Evolutionary conservation across 1,140 invertebrate genomes (phyloP), one percentile per base, ranked within the genome.

Genomic region (Rhynchophorus ferrugineus): DNA sequence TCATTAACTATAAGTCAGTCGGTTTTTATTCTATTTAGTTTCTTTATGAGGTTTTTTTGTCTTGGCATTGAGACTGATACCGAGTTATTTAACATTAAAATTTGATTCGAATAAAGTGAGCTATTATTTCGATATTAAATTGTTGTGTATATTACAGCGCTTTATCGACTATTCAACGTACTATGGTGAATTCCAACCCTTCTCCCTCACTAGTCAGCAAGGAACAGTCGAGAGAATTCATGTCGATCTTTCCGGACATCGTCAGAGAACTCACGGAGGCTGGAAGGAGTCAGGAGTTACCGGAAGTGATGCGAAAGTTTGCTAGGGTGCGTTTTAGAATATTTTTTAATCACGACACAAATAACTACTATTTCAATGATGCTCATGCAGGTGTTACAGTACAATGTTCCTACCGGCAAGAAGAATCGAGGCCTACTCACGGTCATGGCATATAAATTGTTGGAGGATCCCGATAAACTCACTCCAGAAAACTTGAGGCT

Each of bases 161-260:
- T 22, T 50, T 69, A 16, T 69, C 67, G 2, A 70, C 68, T 2
- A 61, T 69, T 37, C 60, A 66, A 33, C 57, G 62, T 33, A 62
- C 59, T 37, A 60, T 64, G 38, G 57, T 56, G 13, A 57, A 55
- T 37, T 59, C 65, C 1, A 46, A 49, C 41, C 13, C 56, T 1
- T 56, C 41, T 9, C 41, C 49, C 1, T 43, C 53, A 9, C 38
- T 68, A 13, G 63, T 52, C 9, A 59, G 65, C 2, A 87, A 87
- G 71, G 87, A 91, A 71, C 87, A 91, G 69, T 83, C 80, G 64
- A 74, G 87, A 50, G 86, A 90, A 69, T 85, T 93, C 73, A 87
- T 91, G 84, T 82, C 85, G 35, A 69, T 88, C 37, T 91, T 91
- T 75, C 87, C 89, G 51, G 87, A 91, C 70, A 72, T 92, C 60